These are phyloP conservation scores for Leptocoma aspasia DNA, from an alignment of 2,113 vertebrate species.

Conservation along the genomic window DNA sequence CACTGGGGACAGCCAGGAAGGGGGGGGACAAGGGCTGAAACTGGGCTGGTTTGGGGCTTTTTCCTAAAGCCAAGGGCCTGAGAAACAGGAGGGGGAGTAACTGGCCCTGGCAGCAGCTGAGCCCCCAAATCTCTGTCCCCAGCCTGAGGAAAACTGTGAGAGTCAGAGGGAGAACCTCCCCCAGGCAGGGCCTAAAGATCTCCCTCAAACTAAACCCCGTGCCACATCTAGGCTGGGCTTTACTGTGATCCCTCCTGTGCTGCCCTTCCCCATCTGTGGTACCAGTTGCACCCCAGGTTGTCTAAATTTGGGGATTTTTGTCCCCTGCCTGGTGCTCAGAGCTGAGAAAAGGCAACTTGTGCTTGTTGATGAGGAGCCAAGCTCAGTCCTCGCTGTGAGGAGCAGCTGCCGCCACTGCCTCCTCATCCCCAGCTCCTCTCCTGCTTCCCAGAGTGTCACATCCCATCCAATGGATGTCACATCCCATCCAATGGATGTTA, in stretches of 20 bases:
- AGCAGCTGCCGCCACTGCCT: not conserved
- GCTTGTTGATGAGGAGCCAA: not conserved
- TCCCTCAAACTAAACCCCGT: not conserved
- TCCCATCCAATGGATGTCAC: not conserved
- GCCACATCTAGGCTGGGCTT: not conserved
- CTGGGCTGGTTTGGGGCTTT: not conserved
- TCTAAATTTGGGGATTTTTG: not conserved
- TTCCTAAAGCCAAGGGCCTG: not conserved
- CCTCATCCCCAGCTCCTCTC: not conserved
- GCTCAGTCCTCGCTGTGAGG: not conserved
- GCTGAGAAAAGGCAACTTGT: not conserved
- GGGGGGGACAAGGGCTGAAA: not conserved
- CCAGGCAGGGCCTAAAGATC: not conserved
- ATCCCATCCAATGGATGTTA: too few relatives aligned
- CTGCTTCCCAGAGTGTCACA: not conserved
- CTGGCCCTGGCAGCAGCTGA: not conserved
- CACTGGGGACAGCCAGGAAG: accelerated
- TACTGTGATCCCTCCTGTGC: accelerated
- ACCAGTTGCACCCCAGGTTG: not conserved
- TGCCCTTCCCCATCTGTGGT: not conserved
- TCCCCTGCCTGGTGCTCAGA: not conserved
- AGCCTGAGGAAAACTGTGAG: not conserved
- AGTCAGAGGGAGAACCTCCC: not conserved
- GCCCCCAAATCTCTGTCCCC: not conserved
- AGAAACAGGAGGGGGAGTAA: not conserved